phyloP scores from a whole-genome alignment of 2,888 invertebrate genomes.

The Chrysodeixis includens region DNA sequence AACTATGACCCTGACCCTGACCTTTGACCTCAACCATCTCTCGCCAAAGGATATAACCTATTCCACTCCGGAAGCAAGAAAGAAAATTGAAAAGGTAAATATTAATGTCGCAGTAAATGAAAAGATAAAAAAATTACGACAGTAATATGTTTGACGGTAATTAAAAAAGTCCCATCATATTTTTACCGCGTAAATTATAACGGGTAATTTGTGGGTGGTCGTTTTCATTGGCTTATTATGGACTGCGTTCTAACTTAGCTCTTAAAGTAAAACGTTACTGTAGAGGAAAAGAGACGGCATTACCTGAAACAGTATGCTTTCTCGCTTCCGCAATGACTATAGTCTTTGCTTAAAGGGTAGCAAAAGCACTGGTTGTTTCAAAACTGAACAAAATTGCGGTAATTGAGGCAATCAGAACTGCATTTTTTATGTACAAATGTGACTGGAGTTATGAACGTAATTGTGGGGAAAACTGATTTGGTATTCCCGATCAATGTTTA shows the following conservation, averaged over 20 bases:
- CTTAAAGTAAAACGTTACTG: no score
- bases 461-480: no score
- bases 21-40: neutral
- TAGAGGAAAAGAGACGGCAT: no score
- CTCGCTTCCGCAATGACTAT: no score
- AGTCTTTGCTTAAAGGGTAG: no score
- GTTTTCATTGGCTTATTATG: neutral
- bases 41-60: neutral
- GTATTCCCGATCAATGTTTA: no score
- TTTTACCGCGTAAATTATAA: conserved; percentile 10
- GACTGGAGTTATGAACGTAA: neutral
- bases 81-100: conserved; percentile 8
- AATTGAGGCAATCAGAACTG: conserved; percentile 6
- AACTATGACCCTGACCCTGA: neutral
- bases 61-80: conserved; percentile 1
- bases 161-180: conserved; percentile 3
- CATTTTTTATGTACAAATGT: conserved; percentile 16
- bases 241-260: neutral
- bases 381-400: conserved; percentile 1
- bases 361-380: no score
- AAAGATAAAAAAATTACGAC: conserved; percentile 6
- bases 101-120: conserved; percentile 6
- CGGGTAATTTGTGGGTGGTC: conserved; percentile 7
- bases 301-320: no score
- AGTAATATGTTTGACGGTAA: neutral